Evolutionary conservation across 2,113 vertebrate species (phyloP).

Genomic region (Fregata magnificens): DNA sequence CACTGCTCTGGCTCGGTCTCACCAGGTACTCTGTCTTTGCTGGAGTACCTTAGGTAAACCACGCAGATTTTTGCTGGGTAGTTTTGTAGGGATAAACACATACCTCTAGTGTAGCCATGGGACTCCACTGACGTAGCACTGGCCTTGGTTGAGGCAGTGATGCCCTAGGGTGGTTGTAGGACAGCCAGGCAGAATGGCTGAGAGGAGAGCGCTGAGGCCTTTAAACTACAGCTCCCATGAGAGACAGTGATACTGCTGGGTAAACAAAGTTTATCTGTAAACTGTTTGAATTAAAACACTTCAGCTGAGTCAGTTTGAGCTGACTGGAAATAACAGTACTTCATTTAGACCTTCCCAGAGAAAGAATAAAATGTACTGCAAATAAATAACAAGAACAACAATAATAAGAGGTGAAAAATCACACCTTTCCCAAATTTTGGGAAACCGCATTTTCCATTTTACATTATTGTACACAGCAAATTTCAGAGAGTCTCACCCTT

Average conservation of each 20-base stretch:
- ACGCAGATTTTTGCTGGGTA: neutral
- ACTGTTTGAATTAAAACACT: neutral
- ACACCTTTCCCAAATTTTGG: neutral
- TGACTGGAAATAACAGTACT: neutral
- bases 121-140: neutral
- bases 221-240: neutral
- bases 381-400: neutral
- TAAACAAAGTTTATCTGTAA: neutral
- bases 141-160: neutral
- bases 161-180: neutral
- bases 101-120: neutral
- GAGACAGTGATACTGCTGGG: neutral
- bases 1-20: neutral
- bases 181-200: neutral
- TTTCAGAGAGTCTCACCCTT: neutral
- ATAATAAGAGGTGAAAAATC: neutral
- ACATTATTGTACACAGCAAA: neutral
- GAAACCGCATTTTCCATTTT: neutral
- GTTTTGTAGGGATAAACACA: neutral
- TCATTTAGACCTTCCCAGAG: neutral
- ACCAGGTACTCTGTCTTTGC: neutral
- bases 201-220: neutral
- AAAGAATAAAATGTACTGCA: neutral
- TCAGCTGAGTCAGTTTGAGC: neutral
- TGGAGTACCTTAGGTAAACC: neutral